Base-by-base conservation (phyloP, 2,797 vertebrate genomes). In the Naso thynnoides region DNA sequence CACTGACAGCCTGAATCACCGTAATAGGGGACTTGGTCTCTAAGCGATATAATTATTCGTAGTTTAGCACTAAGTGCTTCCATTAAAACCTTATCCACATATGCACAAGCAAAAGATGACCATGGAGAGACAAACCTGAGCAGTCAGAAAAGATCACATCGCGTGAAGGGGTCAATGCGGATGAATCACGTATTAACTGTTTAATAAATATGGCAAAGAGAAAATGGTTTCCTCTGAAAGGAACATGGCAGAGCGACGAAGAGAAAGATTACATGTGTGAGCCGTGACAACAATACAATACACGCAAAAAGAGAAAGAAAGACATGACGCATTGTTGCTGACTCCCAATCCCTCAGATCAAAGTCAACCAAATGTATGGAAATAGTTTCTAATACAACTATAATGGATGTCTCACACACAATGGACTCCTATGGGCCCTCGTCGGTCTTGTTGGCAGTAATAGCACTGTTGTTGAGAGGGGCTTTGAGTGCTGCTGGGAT, bases 1-100 rank as follows among this genome's bases (percentile, higher is more conserved):
- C 81, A 82, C 73, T 55, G 87, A 81, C 85, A 86, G 71, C 61
- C 76, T 83, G 82, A 88, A 87, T 86, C 81, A 89, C 73, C 78
- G 87, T 89, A 88, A 91, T 80, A 82, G 82, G 78, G 76, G 73
- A 84, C 87, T 80, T 82, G 74, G 87, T 86, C 87, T 86, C 82
- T 84, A 85, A 86, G 82, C 86, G 85, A 87, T 84, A 88, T 73
- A 82, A 90, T 86, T 88, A 88, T 88, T 88, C 48, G 53, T 78
- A 86, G 78, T 90, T 88, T 76, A 84, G 59, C 71, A 60, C 81
- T 79, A 89, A 90, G 86, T 88, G 88, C 82, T 87, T 88, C 85
- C 75, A 88, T 89, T 84, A 86, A 86, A 89, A 81, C 56, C 82
- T 59, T 70, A 80, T 74, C 71, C 76, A 75, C 73, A 85, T 78